Conservation (phyloP, 2,888 invertebrate genomes). For the Coenonympha glycerion region DNA sequence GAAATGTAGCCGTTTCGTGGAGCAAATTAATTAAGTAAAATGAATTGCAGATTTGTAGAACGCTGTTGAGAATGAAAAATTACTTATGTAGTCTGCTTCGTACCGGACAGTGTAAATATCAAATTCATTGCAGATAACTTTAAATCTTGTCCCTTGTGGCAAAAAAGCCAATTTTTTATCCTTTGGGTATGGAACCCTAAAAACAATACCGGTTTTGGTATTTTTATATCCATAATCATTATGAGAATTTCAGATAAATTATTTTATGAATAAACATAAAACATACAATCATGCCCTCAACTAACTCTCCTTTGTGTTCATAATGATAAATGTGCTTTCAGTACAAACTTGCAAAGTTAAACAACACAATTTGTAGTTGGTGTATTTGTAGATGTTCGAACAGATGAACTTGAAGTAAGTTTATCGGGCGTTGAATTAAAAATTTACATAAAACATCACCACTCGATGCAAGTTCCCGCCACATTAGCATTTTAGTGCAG, state of each 20-base stretch:
- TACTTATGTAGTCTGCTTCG: constrained; percentile 7
- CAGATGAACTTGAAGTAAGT: constrained; percentile 7
- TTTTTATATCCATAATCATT: no score
- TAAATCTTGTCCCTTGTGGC: background rate
- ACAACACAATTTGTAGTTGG: background rate
- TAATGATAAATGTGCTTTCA: no score
- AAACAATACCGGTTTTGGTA: no score
- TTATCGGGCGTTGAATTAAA: constrained; percentile 17
- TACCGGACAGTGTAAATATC: background rate
- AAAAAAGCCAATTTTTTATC: no score
- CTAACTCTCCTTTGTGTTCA: no score
- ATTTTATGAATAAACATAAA: no score
- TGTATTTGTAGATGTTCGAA: background rate
- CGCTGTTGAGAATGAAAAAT: constrained; percentile 24
- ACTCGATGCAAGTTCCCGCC: constrained; percentile 9
- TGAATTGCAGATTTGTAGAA: constrained; percentile 24
- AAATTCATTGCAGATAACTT: background rate
- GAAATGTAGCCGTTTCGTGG: constrained; percentile 21
- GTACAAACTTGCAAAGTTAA: background rate
- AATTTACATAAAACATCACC: constrained; percentile 21
- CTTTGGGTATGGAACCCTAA: no score
- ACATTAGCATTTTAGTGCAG: constrained; percentile 4
- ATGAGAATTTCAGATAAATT: no score
- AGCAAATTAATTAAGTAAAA: constrained; percentile 31
- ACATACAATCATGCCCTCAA: no score